Percentiles rank a stretch among this genome's conserved stretches.
Evolutionary conservation across 2,888 invertebrate genomes (phyloP).

Genomic region (Chaitophorus viminalis): DNA sequence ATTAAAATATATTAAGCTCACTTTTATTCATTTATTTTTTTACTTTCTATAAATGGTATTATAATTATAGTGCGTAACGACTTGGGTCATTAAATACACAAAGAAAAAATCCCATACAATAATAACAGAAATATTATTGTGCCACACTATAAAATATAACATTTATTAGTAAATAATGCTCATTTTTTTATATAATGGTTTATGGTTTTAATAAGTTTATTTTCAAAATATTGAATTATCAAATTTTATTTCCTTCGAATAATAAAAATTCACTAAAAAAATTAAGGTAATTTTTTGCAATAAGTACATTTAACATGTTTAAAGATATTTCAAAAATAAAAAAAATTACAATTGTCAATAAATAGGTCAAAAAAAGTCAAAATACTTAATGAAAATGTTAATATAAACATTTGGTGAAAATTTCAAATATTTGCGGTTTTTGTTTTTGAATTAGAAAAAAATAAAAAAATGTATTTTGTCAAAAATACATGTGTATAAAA

Average conservation of each 20-base stretch:
- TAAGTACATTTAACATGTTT: too few relatives aligned
- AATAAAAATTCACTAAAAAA: too few relatives aligned
- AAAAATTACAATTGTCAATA: too few relatives aligned
- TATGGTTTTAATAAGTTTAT: background rate
- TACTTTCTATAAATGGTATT: conserved; percentile 29
- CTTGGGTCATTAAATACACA: background rate
- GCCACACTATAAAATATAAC: background rate
- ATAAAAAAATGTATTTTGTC: too few relatives aligned
- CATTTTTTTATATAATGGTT: background rate
- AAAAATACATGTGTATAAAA: too few relatives aligned
- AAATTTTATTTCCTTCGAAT: background rate
- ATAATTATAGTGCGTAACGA: conserved; percentile 35
- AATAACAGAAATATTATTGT: background rate
- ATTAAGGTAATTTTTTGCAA: too few relatives aligned
- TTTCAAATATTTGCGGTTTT: too few relatives aligned
- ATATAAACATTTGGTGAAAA: too few relatives aligned
- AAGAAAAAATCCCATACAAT: background rate
- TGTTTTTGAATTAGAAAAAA: too few relatives aligned
- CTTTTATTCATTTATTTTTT: conserved; percentile 1
- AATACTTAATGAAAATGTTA: too few relatives aligned
- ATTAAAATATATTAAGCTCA: background rate
- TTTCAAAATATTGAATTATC: background rate
- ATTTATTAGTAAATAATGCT: background rate
- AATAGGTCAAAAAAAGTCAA: too few relatives aligned
- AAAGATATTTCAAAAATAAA: too few relatives aligned